These are phyloP conservation scores for Steinernema hermaphroditum DNA, from an alignment of 2,888 invertebrate genomes.

Conservation along the genomic window DNA sequence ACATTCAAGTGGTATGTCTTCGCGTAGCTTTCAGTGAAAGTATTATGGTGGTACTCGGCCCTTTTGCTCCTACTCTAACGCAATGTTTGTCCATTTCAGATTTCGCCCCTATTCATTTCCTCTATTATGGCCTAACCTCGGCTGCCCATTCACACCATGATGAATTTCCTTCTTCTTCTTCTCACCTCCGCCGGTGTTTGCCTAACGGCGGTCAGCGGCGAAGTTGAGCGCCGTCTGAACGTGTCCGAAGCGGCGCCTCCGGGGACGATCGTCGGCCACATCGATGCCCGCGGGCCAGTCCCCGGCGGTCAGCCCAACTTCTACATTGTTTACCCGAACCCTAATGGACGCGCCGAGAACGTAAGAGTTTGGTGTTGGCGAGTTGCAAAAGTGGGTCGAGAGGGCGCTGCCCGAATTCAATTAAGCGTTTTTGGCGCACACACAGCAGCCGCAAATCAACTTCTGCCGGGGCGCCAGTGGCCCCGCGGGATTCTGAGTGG, in stretches of 20 bases:
- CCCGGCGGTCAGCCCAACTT: slow-evolving; percentile 45
- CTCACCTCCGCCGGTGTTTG: slow-evolving; percentile 1
- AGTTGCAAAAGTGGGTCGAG: neutral
- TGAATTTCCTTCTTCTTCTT: neutral
- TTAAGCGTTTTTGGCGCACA: slow-evolving; percentile 29
- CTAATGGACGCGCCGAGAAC: slow-evolving; percentile 50
- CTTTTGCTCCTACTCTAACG: no score
- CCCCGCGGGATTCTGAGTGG: neutral
- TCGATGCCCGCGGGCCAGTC: slow-evolving; percentile 41
- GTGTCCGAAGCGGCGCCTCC: slow-evolving; percentile 54
- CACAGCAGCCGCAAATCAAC: slow-evolving; percentile 31
- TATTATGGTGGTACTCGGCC: no score
- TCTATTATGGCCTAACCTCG: slow-evolving; percentile 10
- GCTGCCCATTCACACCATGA: neutral
- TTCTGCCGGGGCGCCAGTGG: slow-evolving; percentile 20
- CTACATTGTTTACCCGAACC: slow-evolving; percentile 60
- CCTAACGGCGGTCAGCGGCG: neutral
- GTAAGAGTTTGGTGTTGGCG: slow-evolving; percentile 37
- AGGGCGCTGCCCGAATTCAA: slow-evolving; percentile 28
- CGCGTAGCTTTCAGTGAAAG: no score
- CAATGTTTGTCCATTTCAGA: neutral
- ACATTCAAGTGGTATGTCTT: no score
- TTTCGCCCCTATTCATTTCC: neutral
- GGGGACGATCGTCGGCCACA: slow-evolving; percentile 52
- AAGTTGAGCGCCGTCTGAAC: slow-evolving; percentile 40